A percentile compares a stretch with the other conserved stretches of the same genome.
These are phyloP conservation scores for Escarpia spicata DNA, from an alignment of 2,888 invertebrate species.

Conservation along the genomic window DNA sequence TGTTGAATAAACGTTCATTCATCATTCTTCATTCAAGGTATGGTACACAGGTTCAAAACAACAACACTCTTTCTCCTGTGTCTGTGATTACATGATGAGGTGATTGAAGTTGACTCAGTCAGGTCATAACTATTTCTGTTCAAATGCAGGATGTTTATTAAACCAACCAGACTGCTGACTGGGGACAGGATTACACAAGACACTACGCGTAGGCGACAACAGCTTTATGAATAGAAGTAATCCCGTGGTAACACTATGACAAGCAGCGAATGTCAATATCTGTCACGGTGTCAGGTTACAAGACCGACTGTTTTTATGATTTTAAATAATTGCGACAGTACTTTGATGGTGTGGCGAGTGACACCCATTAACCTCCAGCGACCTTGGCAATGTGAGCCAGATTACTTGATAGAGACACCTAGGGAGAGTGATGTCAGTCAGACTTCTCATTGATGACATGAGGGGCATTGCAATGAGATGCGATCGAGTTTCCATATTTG, in stretches of 20 bases:
- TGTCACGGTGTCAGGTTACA: neutral
- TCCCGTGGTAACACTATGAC: neutral
- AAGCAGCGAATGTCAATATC: neutral
- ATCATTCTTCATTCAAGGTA: no score
- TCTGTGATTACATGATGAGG: no score
- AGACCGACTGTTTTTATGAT: neutral
- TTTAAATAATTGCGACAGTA: neutral
- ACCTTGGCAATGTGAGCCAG: neutral
- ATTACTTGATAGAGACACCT: neutral
- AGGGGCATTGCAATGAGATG: neutral
- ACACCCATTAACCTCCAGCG: neutral
- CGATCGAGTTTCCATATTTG: neutral
- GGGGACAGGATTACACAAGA: neutral
- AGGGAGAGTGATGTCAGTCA: neutral
- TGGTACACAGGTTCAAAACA: no score
- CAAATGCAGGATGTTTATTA: neutral
- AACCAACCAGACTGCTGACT: neutral
- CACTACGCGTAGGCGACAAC: neutral
- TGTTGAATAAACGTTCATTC: no score
- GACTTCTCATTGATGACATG: no score
- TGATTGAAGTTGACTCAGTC: no score
- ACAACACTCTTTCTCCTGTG: no score
- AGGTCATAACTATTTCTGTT: neutral
- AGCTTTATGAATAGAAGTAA: neutral
- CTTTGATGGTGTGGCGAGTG: neutral